Evolutionary conservation across 1,140 invertebrate genomes (phyloP), one percentile per base, ranked within the genome.

Genomic region (Drosophila fuyamai): DNA sequence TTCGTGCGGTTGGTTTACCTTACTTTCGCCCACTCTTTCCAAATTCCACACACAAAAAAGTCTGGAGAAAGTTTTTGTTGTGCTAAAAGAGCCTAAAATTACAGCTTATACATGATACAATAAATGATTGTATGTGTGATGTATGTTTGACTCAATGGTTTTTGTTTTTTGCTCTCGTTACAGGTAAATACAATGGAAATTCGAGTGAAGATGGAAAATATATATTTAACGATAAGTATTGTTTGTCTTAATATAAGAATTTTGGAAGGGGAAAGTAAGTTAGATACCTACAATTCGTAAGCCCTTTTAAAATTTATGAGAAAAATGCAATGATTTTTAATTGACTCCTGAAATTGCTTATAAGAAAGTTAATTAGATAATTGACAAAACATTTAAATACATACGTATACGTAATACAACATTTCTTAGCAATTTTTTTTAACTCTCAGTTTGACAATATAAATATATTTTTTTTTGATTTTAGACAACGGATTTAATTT

Each of bases 161-260:
- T 38, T 5, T 18, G 10, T 23, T 32, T 29, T 47, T 40, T 7
- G 3, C 16, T 48, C 13, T 27, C 48, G n/a, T 29, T 68, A 16
- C 62, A 68, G 48, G 67, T 56, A 71, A 71, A 68, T 65, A 51
- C 46, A 53, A 44, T 51, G 47, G 29, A 65, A 68, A 48, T 9
- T 27, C 18, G n/a, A 13, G 16, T 38, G 43, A 29, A 41, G 18
- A 65, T 18, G 32, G 18, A 32, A 36, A 12, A n/a, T n/a, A 40
- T 29, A 8, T 38, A 16, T 27, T n/a, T 18, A 5, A 16, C 16
- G 36, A 48, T 61, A 43, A 67, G 63, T 50, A 55, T 41, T 16
- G 27, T 12, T 29, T 23, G 27, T 12, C 18, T 27, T 4, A 23
- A 5, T 46, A 23, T 13, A n/a, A 5, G 18, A 46, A 12, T 27